These are phyloP conservation scores for Eriosoma lanigerum DNA, from an alignment of 1,140 invertebrate genomes.

Conservation along the genomic window DNA sequence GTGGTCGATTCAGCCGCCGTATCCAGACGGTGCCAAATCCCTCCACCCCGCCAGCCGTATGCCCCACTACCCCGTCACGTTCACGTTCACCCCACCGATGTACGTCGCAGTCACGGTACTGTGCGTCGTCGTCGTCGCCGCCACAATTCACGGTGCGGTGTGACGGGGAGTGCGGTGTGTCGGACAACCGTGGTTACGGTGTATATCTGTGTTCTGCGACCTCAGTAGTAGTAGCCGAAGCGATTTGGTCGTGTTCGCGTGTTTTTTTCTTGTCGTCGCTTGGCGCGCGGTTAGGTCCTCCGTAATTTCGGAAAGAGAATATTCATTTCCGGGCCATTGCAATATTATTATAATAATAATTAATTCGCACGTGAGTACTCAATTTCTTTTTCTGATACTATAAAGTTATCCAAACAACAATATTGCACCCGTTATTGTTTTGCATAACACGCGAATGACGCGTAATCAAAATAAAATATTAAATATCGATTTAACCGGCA, in stretches of 20 bases:
- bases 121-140: neutral
- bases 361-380: neutral
- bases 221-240: neutral
- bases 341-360: neutral
- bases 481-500: no score
- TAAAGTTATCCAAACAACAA: no score
- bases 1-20: constrained; percentile 22
- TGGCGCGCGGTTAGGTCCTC: neutral
- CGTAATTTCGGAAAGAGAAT: neutral
- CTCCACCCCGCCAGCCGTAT: neutral
- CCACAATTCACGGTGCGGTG: neutral
- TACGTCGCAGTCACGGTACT: no score
- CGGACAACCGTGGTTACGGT: neutral
- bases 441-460: no score
- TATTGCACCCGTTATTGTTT: no score
- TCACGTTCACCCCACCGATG: neutral
- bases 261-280: neutral
- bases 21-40: neutral
- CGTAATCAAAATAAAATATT: no score
- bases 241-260: neutral
- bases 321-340: neutral
- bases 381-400: neutral
- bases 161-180: no score
- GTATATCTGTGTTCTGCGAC: neutral
- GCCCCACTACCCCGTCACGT: neutral